phyloP scores from a whole-genome alignment of 2,797 vertebrate genomes.

The Alosa sapidissima region DNA sequence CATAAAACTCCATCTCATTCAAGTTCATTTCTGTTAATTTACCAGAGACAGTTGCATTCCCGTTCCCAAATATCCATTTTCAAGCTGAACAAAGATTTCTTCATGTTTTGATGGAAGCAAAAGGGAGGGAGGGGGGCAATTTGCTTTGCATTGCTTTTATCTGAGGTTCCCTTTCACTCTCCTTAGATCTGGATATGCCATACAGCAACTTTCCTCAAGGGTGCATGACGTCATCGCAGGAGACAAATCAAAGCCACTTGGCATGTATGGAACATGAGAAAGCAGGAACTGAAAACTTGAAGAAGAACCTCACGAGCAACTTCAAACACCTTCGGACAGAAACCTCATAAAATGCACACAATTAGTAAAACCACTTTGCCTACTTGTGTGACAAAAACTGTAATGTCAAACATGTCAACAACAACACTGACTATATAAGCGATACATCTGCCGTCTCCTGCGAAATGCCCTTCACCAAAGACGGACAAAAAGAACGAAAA shows the following conservation, averaged over 20 bases:
- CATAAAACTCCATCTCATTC: not conserved
- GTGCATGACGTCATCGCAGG: not conserved
- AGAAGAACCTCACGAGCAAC: not conserved
- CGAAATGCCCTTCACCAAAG: not conserved
- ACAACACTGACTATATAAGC: not conserved
- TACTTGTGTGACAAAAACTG: not conserved
- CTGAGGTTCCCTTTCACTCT: not conserved
- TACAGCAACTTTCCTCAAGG: not conserved
- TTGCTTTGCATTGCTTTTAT: constrained; percentile 5
- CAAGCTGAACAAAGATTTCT: constrained; percentile 8
- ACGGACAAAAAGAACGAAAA: not conserved
- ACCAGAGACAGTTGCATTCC: not conserved
- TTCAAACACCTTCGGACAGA: not conserved
- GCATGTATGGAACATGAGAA: not conserved
- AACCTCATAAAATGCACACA: not conserved
- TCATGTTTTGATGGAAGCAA: not conserved
- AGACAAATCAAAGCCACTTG: not conserved
- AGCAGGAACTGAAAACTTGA: not conserved
- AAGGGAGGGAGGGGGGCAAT: not conserved
- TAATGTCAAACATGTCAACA: not conserved
- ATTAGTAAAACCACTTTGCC: not conserved
- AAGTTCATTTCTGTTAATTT: not conserved
- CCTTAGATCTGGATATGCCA: constrained; percentile 8
- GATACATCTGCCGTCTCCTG: not conserved
- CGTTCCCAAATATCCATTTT: constrained; percentile 1